Percentiles rank a stretch among this genome's conserved stretches.
phyloP scores from a whole-genome alignment of 2,888 invertebrate genomes.

The Glaucopsyche alexis region DNA sequence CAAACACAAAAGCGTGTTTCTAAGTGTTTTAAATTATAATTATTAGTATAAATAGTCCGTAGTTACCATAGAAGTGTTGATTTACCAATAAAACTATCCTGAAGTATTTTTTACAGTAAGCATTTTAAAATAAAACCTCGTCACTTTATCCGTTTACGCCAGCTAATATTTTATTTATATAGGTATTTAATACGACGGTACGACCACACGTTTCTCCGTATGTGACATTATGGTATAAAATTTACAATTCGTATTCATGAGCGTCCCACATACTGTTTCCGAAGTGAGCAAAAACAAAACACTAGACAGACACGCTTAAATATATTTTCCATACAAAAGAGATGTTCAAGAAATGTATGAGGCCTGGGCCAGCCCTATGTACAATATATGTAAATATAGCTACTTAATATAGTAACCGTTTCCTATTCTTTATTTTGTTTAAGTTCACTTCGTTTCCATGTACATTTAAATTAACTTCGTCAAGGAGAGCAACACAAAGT shows the following conservation, averaged over 20 bases:
- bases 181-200: background rate
- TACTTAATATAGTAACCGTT: too few species aligned
- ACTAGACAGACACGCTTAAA: background rate
- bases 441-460: too few species aligned
- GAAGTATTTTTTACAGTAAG: background rate
- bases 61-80: too few species aligned
- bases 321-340: conserved; percentile 44
- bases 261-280: background rate
- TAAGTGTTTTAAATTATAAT: too few species aligned
- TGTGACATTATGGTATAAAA: conserved; percentile 11
- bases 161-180: background rate
- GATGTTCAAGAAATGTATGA: too few species aligned
- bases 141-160: background rate
- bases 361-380: too few species aligned
- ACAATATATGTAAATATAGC: too few species aligned
- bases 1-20: too few species aligned
- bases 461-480: too few species aligned
- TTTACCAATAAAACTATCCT: background rate
- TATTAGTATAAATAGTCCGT: too few species aligned
- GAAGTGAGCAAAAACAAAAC: conserved; percentile 10
- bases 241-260: conserved; percentile 6
- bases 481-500: too few species aligned
- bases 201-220: conserved; percentile 1
- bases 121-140: background rate
- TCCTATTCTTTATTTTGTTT: too few species aligned